A percentile compares a stretch with the other conserved stretches of the same genome.
phyloP scores from a whole-genome alignment of 2,113 vertebrate genomes.

The Trichechus manatus region DNA sequence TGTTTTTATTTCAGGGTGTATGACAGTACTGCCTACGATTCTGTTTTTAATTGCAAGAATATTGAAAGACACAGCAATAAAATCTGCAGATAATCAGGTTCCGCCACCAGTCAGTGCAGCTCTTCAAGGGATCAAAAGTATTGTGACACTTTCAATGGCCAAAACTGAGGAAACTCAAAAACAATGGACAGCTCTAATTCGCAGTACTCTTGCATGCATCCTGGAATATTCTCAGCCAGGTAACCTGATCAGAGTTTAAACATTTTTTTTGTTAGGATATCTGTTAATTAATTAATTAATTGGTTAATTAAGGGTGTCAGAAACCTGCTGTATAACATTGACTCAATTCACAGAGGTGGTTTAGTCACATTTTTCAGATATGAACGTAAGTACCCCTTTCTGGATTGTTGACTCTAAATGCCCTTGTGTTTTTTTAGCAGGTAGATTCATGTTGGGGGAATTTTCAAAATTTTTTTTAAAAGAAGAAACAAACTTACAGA shows the following conservation, averaged over 20 bases:
- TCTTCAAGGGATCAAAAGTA: slow-evolving; percentile 96
- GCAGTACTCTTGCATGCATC: slow-evolving; percentile 96
- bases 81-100: slow-evolving; percentile 92
- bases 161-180: slow-evolving; percentile 92
- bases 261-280: neutral
- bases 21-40: slow-evolving; percentile 97
- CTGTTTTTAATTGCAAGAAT: slow-evolving; percentile 97
- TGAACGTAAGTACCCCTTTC: neutral
- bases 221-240: slow-evolving; percentile 96
- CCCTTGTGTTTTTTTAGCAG: neutral
- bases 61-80: slow-evolving; percentile 95
- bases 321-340: neutral
- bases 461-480: neutral
- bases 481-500: neutral
- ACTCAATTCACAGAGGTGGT: neutral
- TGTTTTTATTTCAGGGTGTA: slow-evolving; percentile 91
- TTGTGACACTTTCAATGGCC: slow-evolving; percentile 94
- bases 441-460: neutral
- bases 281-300: neutral
- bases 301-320: neutral
- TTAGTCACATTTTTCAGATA: neutral
- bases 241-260: slow-evolving; percentile 78
- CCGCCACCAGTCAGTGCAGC: slow-evolving; percentile 93
- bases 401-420: neutral
- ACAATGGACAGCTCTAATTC: slow-evolving; percentile 96